A percentile compares a stretch with the other conserved stretches of the same genome.
phyloP scores from a whole-genome alignment of 2,113 vertebrate genomes.

The Orthonyx spaldingii region DNA sequence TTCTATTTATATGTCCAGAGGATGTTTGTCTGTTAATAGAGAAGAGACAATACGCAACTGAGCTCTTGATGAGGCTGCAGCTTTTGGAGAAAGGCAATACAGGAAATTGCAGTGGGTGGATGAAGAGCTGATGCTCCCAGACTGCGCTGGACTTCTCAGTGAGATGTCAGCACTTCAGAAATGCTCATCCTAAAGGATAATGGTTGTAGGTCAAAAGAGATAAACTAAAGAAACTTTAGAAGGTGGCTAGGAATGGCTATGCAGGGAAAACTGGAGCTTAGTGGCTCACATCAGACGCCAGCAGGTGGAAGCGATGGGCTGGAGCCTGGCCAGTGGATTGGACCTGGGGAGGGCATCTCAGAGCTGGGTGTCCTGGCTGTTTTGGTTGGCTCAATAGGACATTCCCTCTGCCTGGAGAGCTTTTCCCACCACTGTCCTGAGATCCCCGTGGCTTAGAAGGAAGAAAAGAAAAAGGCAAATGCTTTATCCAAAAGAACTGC shows the following conservation, averaged over 20 bases:
- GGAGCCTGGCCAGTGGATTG: not conserved
- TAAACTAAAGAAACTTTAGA: not conserved
- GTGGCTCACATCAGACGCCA: not conserved
- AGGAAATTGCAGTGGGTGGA: not conserved
- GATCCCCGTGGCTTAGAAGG: not conserved
- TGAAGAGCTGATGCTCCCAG: rapidly evolving
- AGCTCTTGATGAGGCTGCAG: not conserved
- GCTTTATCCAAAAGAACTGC: not conserved
- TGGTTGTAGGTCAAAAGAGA: not conserved
- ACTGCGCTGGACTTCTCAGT: rapidly evolving
- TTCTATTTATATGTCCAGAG: not conserved
- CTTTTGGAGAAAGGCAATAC: not conserved
- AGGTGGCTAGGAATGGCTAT: not conserved
- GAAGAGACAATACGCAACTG: not conserved
- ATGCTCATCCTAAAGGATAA: not conserved
- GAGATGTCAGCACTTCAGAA: not conserved
- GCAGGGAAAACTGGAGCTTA: not conserved
- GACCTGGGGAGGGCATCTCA: not conserved
- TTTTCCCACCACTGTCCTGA: not conserved
- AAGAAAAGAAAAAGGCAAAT: not conserved
- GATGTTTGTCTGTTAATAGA: not conserved
- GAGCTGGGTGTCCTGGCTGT: not conserved
- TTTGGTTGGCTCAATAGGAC: not conserved
- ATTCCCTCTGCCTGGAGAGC: not conserved
- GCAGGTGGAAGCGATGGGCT: not conserved